A percentile compares a stretch with the other conserved stretches of the same genome.
Evolutionary conservation across 2,113 vertebrate genomes (phyloP).

Genomic region (Bombycilla garrulus): DNA sequence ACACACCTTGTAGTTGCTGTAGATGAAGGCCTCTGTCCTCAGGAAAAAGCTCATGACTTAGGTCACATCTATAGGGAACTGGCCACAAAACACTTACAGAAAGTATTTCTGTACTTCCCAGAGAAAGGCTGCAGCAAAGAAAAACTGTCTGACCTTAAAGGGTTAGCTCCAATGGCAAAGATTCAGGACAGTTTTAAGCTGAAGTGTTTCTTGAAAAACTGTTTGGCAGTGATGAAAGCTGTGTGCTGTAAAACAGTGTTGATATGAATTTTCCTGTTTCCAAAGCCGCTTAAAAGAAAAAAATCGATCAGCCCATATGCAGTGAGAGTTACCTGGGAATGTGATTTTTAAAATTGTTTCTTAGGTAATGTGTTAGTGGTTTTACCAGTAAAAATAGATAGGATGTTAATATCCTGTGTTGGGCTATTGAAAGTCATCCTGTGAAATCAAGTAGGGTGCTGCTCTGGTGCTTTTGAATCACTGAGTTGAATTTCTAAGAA

Average conservation of each 20-base stretch:
- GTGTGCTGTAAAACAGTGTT: neutral
- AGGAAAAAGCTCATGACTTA: neutral
- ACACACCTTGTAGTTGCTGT: neutral
- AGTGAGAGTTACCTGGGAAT: neutral
- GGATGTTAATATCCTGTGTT: neutral
- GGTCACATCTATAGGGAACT: neutral
- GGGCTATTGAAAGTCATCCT: neutral
- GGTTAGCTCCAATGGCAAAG: neutral
- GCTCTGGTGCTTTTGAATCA: neutral
- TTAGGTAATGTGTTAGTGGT: neutral
- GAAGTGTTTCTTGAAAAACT: conserved; percentile 6
- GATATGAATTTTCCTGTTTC: conserved; percentile 11
- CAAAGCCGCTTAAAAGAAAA: neutral
- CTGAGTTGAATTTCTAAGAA: neutral
- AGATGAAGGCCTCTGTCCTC: neutral
- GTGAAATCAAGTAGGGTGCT: neutral
- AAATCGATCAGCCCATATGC: neutral
- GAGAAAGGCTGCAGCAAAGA: neutral
- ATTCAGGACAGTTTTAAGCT: neutral
- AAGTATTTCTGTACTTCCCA: neutral
- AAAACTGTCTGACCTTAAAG: neutral
- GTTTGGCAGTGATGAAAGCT: neutral
- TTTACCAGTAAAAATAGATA: neutral
- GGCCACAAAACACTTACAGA: neutral
- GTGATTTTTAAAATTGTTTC: neutral